These are phyloP conservation scores for Zygothrica quintamaculata DNA, from an alignment of 2,888 invertebrate genomes.

Conservation along the genomic window DNA sequence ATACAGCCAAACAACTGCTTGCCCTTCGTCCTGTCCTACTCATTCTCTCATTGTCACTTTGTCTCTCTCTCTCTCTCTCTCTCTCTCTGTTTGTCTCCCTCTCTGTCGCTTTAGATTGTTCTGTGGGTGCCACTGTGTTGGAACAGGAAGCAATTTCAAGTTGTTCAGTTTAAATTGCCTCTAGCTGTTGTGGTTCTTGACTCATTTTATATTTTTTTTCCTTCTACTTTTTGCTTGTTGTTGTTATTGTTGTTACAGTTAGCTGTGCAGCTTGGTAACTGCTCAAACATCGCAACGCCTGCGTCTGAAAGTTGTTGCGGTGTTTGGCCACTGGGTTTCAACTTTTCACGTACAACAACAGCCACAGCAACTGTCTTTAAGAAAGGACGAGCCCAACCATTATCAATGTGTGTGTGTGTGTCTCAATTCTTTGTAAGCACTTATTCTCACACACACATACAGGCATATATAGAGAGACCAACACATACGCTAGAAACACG, in stretches of 20 bases:
- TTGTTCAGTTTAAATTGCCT: slow-evolving; percentile 74
- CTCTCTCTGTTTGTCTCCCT: background rate
- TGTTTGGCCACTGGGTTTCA: slow-evolving; percentile 53
- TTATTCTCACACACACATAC: slow-evolving; percentile 14
- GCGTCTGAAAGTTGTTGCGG: slow-evolving; percentile 65
- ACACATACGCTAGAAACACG: slow-evolving; percentile 66
- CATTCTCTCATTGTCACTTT: background rate
- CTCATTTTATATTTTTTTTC: slow-evolving; percentile 17
- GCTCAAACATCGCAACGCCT: slow-evolving; percentile 44
- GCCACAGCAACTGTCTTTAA: slow-evolving; percentile 65
- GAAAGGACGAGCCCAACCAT: slow-evolving; percentile 37
- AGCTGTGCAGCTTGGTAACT: slow-evolving; percentile 73
- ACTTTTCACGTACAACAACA: slow-evolving; percentile 54
- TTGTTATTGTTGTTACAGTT: slow-evolving; percentile 56
- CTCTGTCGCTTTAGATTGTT: slow-evolving; percentile 23
- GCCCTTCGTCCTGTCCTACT: background rate
- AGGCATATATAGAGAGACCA: slow-evolving; percentile 11
- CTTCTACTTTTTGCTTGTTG: slow-evolving; percentile 32
- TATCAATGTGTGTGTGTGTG: too few species aligned
- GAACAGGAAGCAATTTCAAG: slow-evolving; percentile 69
- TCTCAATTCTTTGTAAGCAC: too few species aligned
- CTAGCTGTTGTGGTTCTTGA: slow-evolving; percentile 68
- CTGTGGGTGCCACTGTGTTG: slow-evolving; percentile 63
- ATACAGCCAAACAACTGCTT: too few species aligned
- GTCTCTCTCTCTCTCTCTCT: slow-evolving; percentile 6